These are phyloP conservation scores for Campoletis raptor DNA, from an alignment of 2,888 invertebrate species.

Conservation along the genomic window DNA sequence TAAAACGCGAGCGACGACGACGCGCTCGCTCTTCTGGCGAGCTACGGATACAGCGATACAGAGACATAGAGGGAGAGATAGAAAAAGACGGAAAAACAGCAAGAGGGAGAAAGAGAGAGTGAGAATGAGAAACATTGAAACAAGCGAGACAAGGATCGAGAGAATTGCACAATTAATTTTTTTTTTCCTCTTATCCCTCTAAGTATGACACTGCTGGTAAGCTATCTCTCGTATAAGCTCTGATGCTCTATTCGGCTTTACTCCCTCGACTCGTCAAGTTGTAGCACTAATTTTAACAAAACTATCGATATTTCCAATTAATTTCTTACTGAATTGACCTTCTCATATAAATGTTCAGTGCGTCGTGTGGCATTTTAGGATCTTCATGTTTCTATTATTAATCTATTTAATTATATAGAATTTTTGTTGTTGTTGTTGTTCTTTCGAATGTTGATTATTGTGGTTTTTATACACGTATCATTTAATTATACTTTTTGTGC, in stretches of 20 bases:
- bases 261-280: conserved; percentile 24
- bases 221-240: conserved; percentile 29
- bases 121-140: conserved; percentile 3
- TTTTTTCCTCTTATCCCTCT: conserved; percentile 36
- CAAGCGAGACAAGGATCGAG: conserved; percentile 29
- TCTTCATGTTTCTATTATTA: not conserved
- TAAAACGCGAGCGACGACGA: conserved; percentile 50
- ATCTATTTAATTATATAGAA: not conserved
- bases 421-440: not conserved
- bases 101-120: not conserved
- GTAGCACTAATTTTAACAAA: not conserved
- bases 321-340: not conserved
- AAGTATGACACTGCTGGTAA: conserved; percentile 2
- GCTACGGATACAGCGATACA: conserved; percentile 10
- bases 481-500: not conserved
- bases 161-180: conserved; percentile 55
- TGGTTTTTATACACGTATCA: no score
- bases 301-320: not conserved
- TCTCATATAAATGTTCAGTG: not conserved
- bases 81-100: conserved; percentile 7
- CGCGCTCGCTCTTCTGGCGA: conserved; percentile 45
- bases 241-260: conserved; percentile 32
- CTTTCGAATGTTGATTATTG: not conserved
- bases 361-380: not conserved
- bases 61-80: conserved; percentile 18